phyloP scores from a whole-genome alignment of 2,888 invertebrate genomes.

The Phytoseiulus persimilis region DNA sequence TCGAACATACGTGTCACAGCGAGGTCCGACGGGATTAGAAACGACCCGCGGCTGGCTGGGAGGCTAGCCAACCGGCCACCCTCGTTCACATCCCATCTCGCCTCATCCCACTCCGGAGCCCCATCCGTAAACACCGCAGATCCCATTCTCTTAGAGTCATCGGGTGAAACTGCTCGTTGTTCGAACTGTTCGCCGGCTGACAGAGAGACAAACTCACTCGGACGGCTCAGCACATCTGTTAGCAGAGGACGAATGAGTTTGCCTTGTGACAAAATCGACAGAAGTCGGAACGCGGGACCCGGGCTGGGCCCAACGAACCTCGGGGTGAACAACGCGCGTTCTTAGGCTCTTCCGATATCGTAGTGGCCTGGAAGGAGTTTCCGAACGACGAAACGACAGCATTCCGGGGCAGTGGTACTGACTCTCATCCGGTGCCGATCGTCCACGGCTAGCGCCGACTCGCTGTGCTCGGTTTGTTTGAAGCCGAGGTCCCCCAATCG shows the following conservation, averaged over 20 bases:
- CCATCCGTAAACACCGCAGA: neutral
- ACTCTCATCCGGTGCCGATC: no score
- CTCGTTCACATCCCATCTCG: neutral
- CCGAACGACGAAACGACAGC: no score
- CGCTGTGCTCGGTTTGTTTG: no score
- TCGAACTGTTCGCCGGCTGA: neutral
- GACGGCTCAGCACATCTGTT: neutral
- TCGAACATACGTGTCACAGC: neutral
- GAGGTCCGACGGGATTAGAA: neutral
- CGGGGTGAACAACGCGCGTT: no score
- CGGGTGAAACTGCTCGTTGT: neutral
- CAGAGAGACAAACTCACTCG: neutral
- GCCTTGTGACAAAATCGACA: neutral
- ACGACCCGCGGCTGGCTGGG: neutral
- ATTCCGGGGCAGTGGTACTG: no score
- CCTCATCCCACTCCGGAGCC: neutral
- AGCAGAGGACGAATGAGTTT: neutral
- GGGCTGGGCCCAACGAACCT: no score
- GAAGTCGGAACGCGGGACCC: neutral
- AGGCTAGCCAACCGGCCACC: neutral
- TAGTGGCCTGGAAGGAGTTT: no score
- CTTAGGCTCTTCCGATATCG: no score
- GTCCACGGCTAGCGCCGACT: neutral
- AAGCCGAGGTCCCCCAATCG: neutral
- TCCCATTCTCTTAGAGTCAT: constrained; percentile 5